Evolutionary conservation across 2,113 vertebrate species (phyloP).

Genomic region (Camelus dromedarius): DNA sequence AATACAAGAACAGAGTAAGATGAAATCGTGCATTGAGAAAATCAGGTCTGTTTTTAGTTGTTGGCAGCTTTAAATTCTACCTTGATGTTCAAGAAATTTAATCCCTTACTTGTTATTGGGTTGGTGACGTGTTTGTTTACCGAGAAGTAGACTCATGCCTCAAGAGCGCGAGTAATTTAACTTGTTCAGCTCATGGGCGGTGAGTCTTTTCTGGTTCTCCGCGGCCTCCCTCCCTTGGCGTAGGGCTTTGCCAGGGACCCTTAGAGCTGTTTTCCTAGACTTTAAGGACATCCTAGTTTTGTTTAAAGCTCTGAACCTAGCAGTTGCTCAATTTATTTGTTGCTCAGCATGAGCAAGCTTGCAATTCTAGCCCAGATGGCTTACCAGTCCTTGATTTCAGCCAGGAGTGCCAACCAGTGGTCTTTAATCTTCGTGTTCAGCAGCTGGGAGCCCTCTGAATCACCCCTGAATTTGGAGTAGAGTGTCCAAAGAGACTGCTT

Average conservation of each 20-base stretch:
- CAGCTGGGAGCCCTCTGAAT: not conserved
- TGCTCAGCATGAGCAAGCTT: conserved; percentile 29
- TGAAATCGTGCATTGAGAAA: conserved; percentile 10
- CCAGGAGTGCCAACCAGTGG: not conserved
- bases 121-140: not conserved
- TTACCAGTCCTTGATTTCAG: conserved; percentile 10
- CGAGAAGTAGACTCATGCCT: not conserved
- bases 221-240: not conserved
- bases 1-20: not conserved
- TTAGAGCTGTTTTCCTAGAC: not conserved
- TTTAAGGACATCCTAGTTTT: not conserved
- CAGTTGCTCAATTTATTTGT: conserved; percentile 5
- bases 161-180: not conserved
- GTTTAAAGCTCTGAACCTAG: not conserved
- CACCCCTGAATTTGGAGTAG: not conserved
- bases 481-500: conserved; percentile 34
- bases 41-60: not conserved
- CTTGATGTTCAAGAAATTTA: not conserved
- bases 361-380: conserved; percentile 47
- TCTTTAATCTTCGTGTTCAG: conserved; percentile 60
- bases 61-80: not conserved
- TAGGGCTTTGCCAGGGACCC: not conserved
- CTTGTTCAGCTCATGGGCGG: not conserved
- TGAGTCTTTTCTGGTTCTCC: not conserved
- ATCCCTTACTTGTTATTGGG: not conserved